A percentile compares a stretch with the other conserved stretches of the same genome.
phyloP scores from a whole-genome alignment of 35 echinoderm and acorn worm species.

The Ophiothrix spiculata region DNA sequence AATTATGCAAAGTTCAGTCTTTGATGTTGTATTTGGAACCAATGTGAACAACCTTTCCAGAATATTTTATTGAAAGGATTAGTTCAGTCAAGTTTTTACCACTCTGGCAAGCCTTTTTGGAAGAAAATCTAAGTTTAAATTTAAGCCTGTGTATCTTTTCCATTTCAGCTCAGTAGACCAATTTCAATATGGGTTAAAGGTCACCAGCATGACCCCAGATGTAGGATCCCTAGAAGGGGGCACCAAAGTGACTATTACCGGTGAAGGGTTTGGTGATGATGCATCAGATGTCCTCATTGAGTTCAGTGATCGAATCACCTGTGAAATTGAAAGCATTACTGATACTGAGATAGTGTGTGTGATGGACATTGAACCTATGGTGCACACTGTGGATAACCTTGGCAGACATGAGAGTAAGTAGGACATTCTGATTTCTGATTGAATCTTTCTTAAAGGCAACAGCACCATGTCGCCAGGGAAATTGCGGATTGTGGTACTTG shows the following conservation, averaged over 20 bases:
- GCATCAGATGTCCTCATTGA: conserved; percentile 14
- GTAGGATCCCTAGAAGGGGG: conserved; percentile 51
- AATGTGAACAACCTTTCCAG: no score
- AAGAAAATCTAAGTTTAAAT: not conserved
- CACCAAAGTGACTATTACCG: conserved; percentile 45
- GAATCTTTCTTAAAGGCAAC: not conserved
- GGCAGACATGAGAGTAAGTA: conserved; percentile 62
- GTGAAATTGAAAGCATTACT: conserved; percentile 12
- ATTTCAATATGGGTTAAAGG: conserved; percentile 42
- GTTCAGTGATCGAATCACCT: conserved; percentile 24
- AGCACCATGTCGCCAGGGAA: not conserved
- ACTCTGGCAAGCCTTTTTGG: not conserved
- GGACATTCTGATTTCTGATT: not conserved
- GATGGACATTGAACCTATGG: not conserved
- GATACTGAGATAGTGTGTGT: conserved; percentile 30
- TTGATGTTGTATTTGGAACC: no score
- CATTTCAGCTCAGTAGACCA: not conserved
- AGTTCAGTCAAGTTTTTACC: not conserved
- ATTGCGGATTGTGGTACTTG: not conserved
- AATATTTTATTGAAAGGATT: no score
- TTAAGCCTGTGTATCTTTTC: not conserved
- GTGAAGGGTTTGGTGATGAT: conserved; percentile 54
- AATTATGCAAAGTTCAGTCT: not conserved
- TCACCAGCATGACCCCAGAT: conserved; percentile 38
- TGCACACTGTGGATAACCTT: conserved; percentile 36